Percentiles rank a stretch among this genome's conserved stretches.
phyloP scores from a whole-genome alignment of 2,797 vertebrate species.

The Simalia tracyae region DNA sequence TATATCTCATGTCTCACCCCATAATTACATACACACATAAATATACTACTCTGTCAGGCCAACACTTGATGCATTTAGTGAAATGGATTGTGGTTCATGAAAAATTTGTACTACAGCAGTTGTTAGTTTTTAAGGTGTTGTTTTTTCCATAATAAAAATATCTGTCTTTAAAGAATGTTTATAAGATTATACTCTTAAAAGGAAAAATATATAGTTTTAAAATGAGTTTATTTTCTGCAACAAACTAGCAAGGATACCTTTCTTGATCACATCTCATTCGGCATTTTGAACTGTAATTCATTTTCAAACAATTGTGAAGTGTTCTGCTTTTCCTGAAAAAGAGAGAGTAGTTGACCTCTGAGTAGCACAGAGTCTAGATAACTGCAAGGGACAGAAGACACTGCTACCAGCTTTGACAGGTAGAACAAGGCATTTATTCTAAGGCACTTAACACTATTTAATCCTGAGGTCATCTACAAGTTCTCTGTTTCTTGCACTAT shows the following conservation, averaged over 20 bases:
- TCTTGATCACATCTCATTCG: background rate
- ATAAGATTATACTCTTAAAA: background rate
- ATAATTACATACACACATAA: background rate
- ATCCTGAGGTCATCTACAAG: background rate
- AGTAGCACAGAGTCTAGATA: background rate
- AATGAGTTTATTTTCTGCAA: background rate
- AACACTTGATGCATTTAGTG: background rate
- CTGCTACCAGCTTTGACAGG: background rate
- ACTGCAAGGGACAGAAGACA: background rate
- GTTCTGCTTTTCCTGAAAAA: background rate
- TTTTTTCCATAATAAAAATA: background rate
- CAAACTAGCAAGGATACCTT: background rate
- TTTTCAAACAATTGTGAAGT: background rate
- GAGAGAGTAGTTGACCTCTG: background rate
- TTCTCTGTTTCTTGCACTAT: background rate
- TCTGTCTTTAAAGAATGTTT: background rate
- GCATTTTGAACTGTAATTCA: background rate
- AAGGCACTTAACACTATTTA: background rate
- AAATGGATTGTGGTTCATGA: background rate
- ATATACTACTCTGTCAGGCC: background rate
- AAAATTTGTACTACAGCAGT: background rate
- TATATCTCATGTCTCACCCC: background rate
- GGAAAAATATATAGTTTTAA: background rate
- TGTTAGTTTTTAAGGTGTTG: background rate
- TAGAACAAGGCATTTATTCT: background rate